Evolutionary conservation across 2,113 vertebrate species (phyloP), one percentile per base, ranked within the genome.

Genomic region (Fregata magnificens): DNA sequence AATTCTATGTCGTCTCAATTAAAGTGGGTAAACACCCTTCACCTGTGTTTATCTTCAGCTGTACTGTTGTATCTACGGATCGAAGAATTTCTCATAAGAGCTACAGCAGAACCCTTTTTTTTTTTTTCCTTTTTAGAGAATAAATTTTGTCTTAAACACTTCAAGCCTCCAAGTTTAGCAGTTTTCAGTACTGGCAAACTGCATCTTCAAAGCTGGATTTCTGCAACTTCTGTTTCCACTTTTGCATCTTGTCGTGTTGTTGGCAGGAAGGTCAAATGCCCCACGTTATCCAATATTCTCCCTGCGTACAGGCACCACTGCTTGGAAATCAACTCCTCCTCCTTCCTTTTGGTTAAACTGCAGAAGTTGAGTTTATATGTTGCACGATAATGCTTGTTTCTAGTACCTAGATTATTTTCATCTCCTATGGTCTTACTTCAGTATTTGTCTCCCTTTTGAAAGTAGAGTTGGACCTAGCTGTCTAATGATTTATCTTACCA

Each of bases 211-310:
- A 92, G 91, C 55, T 25, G 63, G 77, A 31, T 88, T 94, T 77
- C 72, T 50, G 31, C 71, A 90, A 81, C 65, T 88, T 82, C 72
- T 70, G 32, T 88, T 92, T 84, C 81, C 69, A 56, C 55, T 88
- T 94, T 89, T 59, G 77, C 82, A 45, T 81, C 80, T 81, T 53
- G 79, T 61, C 34, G 6, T 42, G 72, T 42, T 88, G 73, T 69
- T 83, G 86, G 93, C 80, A 92, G 67, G 36, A 66, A 92, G 85
- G 93, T 88, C 88, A 96, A 88, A 95, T 58, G 59, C 45, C 88
- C 78, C 50, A 3, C 7, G 18, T 76, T 90, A 95, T 55, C 66
- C 92, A 86, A 71, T 90, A 82, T 90, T 86, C 70, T 91, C 71
- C 28, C 63, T 65, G 82, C 0, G 2, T 28, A 32, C 17, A 32